Evolutionary conservation across 2,888 invertebrate species (phyloP).

Genomic region (Artemia sinica): DNA sequence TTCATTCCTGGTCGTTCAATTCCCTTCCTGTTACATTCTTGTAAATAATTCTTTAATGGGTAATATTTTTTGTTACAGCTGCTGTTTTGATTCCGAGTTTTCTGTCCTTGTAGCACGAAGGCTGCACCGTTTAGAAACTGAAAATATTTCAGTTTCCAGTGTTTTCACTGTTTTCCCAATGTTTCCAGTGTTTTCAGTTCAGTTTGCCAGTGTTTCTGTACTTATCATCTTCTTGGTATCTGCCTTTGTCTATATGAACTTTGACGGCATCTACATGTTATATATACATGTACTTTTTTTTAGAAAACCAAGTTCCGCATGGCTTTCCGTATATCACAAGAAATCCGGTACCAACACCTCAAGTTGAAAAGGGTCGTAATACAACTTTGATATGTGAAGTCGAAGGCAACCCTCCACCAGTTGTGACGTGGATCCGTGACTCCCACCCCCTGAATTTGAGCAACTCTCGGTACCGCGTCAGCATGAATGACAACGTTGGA

Average conservation of each 20-base stretch:
- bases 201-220: slow-evolving; percentile 14
- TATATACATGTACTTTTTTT: slow-evolving; percentile 29
- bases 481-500: slow-evolving; percentile 40
- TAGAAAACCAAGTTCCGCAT: slow-evolving; percentile 67
- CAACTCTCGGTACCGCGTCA: slow-evolving; percentile 53
- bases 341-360: slow-evolving; percentile 64
- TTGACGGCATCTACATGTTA: neutral
- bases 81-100: too few relatives aligned
- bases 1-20: too few relatives aligned
- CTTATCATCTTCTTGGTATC: slow-evolving; percentile 9
- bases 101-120: too few relatives aligned
- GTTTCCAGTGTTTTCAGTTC: too few relatives aligned
- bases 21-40: too few relatives aligned
- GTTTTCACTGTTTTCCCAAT: too few relatives aligned
- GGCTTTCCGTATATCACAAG: slow-evolving; percentile 82
- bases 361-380: slow-evolving; percentile 85
- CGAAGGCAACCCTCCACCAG: slow-evolving; percentile 47
- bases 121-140: too few relatives aligned
- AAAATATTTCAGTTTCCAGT: too few relatives aligned
- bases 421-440: slow-evolving; percentile 84
- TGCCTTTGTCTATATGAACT: slow-evolving; percentile 14
- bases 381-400: slow-evolving; percentile 77
- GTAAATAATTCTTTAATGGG: too few relatives aligned
- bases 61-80: too few relatives aligned
- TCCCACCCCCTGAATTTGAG: slow-evolving; percentile 65